Conservation (phyloP, 1,140 invertebrate genomes). For the Diploscapter pachys region DNA sequence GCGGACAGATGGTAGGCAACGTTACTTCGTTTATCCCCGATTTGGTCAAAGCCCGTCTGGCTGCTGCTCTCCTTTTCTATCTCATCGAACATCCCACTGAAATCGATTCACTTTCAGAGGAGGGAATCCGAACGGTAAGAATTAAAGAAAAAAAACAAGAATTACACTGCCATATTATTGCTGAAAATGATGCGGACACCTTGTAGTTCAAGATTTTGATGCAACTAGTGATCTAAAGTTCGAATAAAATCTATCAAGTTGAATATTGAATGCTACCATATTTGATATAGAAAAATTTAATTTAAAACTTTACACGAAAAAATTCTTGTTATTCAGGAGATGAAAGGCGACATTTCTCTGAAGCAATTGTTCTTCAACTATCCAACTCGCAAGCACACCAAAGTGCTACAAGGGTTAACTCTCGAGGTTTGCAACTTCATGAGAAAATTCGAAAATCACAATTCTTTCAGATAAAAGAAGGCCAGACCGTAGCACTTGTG, state of each 20-base stretch:
- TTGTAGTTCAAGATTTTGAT: too few relatives aligned
- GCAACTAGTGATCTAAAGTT: too few relatives aligned
- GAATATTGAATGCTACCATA: too few relatives aligned
- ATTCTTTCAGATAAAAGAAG: constrained; percentile 58
- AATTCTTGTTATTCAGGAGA: constrained; percentile 35
- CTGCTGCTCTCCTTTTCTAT: constrained; percentile 61
- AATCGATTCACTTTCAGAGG: constrained; percentile 61
- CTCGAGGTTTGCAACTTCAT: constrained; percentile 69
- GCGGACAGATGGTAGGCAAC: constrained; percentile 60
- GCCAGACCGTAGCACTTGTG: constrained; percentile 85
- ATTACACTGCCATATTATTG: too few relatives aligned
- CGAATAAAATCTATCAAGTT: too few relatives aligned
- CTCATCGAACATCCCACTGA: constrained; percentile 59
- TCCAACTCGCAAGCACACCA: constrained; percentile 60
- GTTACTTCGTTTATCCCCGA: constrained; percentile 61
- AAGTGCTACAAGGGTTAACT: constrained; percentile 75
- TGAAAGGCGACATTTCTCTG: constrained; percentile 60
- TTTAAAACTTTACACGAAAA: not conserved
- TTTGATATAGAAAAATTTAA: too few relatives aligned
- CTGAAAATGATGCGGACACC: too few relatives aligned
- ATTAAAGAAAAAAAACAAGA: constrained; percentile 5
- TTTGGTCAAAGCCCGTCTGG: constrained; percentile 61
- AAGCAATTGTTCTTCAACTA: constrained; percentile 62
- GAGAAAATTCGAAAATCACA: not conserved
- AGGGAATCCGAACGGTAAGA: constrained; percentile 41